These are phyloP conservation scores for Cossypha dichroa DNA, from an alignment of 2,797 vertebrate species.

Conservation along the genomic window DNA sequence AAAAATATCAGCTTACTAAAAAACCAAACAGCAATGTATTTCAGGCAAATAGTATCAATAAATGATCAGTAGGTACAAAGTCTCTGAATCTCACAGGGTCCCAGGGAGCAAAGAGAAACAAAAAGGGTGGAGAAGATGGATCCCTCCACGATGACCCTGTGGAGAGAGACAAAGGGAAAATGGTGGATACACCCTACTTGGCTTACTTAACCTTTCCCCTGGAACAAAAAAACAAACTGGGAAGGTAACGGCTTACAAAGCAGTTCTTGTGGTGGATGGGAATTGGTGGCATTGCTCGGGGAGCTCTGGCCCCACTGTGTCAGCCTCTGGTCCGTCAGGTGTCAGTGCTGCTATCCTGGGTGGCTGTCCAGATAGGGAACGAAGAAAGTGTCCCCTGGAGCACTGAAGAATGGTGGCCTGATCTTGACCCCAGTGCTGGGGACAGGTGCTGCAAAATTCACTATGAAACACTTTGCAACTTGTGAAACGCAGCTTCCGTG, in stretches of 20 bases:
- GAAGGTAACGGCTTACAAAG: accelerated
- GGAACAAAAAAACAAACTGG: not conserved
- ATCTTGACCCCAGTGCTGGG: accelerated
- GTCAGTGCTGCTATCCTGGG: accelerated
- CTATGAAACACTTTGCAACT: not conserved
- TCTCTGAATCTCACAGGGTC: not conserved
- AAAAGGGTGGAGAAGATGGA: not conserved
- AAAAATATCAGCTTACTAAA: not conserved
- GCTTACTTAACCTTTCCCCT: too few species aligned
- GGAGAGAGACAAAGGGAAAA: not conserved
- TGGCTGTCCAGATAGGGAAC: not conserved
- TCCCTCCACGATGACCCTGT: accelerated
- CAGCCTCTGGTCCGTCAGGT: accelerated
- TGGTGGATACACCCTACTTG: accelerated
- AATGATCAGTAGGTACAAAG: not conserved
- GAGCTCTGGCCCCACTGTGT: not conserved
- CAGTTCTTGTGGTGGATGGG: not conserved
- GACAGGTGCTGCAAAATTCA: not conserved
- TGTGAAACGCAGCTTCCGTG: not conserved
- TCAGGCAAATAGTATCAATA: not conserved
- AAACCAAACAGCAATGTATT: not conserved
- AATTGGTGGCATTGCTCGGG: accelerated
- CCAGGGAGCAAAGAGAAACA: not conserved
- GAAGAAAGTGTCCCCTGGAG: not conserved
- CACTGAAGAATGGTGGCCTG: too few species aligned